phyloP scores from a whole-genome alignment of 2,888 invertebrate species.

The Andrena chrysosceles region DNA sequence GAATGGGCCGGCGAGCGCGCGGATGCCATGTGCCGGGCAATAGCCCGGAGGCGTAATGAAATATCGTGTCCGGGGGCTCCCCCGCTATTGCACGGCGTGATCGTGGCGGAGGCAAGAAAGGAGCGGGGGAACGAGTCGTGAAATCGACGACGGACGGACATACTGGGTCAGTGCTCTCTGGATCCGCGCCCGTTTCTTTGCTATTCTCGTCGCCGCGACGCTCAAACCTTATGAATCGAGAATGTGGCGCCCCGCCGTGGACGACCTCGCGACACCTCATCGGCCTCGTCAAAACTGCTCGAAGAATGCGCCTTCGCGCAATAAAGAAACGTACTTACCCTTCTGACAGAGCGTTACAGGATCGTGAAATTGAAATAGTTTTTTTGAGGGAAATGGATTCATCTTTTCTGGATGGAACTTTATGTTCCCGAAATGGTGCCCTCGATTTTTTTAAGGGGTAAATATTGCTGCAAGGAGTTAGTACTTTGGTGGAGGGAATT shows the following conservation, averaged over 20 bases:
- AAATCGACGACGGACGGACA: slow-evolving; percentile 74
- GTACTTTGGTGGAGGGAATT: not conserved
- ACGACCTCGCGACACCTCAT: slow-evolving; percentile 65
- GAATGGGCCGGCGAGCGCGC: slow-evolving; percentile 1
- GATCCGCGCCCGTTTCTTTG: slow-evolving; percentile 77
- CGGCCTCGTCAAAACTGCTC: slow-evolving; percentile 42
- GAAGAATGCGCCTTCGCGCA: slow-evolving; percentile 17
- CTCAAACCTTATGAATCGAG: slow-evolving; percentile 67
- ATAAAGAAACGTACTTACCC: slow-evolving; percentile 16
- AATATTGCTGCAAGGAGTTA: not conserved
- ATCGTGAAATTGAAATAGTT: too few species aligned
- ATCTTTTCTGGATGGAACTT: not conserved
- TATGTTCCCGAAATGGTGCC: not conserved
- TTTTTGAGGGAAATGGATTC: not conserved
- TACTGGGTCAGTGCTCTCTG: slow-evolving; percentile 83
- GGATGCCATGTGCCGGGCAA: slow-evolving; percentile 6
- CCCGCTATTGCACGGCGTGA: slow-evolving; percentile 3
- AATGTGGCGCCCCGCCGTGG: slow-evolving; percentile 75
- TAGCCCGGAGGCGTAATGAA: slow-evolving; percentile 30
- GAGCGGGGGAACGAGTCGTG: slow-evolving; percentile 37
- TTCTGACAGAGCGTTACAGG: too few species aligned
- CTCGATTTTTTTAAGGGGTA: not conserved
- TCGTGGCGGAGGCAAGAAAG: slow-evolving; percentile 15
- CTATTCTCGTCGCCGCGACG: slow-evolving; percentile 78
- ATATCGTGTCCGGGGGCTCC: slow-evolving; percentile 4